Conservation (phyloP, 2,797 vertebrate genomes). For the Trematomus bernacchii region DNA sequence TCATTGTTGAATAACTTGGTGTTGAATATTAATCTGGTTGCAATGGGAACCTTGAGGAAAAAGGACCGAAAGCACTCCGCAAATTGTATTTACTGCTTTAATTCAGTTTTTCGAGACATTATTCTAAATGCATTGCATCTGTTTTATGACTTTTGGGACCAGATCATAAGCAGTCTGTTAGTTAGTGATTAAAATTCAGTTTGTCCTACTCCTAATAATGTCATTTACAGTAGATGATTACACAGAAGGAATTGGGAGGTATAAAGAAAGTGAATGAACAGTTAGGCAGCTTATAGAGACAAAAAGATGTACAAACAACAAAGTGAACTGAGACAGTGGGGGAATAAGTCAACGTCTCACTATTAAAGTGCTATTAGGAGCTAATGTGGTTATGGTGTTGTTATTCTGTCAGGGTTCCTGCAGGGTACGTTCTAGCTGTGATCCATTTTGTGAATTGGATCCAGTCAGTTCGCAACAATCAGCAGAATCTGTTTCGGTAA, state of each 20-base stretch:
- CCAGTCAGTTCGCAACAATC: constrained; percentile 39
- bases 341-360: constrained; percentile 46
- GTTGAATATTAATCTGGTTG: background rate
- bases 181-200: background rate
- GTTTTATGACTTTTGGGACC: constrained; percentile 13
- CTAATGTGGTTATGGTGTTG: constrained; percentile 55
- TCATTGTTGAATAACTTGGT: background rate
- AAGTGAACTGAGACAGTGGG: constrained; percentile 19
- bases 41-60: background rate
- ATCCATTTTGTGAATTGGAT: constrained; percentile 56
- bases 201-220: background rate
- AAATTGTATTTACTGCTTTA: constrained; percentile 17
- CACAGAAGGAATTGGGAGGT: background rate
- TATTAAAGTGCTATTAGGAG: constrained; percentile 52
- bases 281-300: background rate
- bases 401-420: constrained; percentile 62
- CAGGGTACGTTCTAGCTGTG: constrained; percentile 45
- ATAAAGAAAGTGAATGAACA: constrained; percentile 21
- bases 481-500: constrained; percentile 11
- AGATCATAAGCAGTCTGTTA: background rate
- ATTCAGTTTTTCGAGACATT: background rate
- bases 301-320: constrained; percentile 33
- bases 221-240: background rate
- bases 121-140: background rate
- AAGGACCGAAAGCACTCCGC: background rate